A percentile compares a stretch with the other conserved stretches of the same genome.
Conservation (phyloP, 2,888 invertebrate genomes). For the Limenitis camilla region DNA sequence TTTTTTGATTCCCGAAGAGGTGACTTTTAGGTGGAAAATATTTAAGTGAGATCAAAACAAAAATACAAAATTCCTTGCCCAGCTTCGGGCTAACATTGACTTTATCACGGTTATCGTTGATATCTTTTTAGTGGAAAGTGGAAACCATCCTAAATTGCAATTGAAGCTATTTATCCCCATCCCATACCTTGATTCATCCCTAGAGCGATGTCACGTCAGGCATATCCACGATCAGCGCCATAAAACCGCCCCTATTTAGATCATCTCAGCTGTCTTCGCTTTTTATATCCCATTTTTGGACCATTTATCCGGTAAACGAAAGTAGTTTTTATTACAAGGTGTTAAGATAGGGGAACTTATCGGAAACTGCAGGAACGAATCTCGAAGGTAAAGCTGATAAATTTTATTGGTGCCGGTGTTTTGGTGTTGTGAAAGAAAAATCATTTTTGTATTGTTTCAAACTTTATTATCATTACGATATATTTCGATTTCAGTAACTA, state of each 20-base stretch:
- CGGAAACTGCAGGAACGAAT: conserved; percentile 19
- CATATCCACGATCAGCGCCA: conserved; percentile 44
- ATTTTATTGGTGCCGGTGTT: conserved; percentile 42
- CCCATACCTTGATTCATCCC: conserved; percentile 24
- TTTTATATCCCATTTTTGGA: conserved; percentile 15
- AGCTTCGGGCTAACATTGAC: too few relatives aligned
- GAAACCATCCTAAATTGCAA: too few relatives aligned
- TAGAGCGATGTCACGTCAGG: conserved; percentile 21
- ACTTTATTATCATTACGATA: too few relatives aligned
- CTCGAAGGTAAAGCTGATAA: conserved; percentile 49
- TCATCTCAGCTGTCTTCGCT: conserved; percentile 47
- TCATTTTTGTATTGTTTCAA: too few relatives aligned
- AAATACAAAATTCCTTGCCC: too few relatives aligned
- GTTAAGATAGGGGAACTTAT: neutral
- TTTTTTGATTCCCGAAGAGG: too few relatives aligned
- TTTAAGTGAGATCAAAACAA: too few relatives aligned
- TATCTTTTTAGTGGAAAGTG: too few relatives aligned
- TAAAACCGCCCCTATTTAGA: conserved; percentile 62
- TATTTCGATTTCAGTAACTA: too few relatives aligned
- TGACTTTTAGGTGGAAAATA: too few relatives aligned
- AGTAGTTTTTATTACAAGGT: neutral
- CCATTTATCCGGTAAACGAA: neutral
- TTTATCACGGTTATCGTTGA: too few relatives aligned
- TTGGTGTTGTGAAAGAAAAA: neutral
- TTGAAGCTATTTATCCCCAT: conserved; percentile 1